phyloP scores from a whole-genome alignment of 53 echinoderm and acorn worm species.

The Astropecten irregularis region DNA sequence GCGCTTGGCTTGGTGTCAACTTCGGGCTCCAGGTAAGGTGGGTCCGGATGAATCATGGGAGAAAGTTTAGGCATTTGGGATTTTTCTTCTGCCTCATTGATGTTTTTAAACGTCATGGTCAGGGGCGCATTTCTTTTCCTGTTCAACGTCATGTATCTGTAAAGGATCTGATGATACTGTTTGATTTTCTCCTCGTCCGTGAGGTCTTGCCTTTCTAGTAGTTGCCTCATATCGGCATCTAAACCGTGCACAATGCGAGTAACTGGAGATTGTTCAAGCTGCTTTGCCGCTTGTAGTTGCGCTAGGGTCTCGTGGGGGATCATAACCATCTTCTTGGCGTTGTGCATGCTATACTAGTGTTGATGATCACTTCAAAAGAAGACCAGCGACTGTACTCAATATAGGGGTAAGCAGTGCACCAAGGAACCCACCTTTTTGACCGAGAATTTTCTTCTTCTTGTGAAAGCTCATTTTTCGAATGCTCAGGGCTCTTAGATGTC shows the following conservation, averaged over 20 bases:
- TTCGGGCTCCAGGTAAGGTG: background rate
- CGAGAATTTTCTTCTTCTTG: too few relatives aligned
- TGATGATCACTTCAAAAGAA: too few relatives aligned
- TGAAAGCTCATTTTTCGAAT: too few relatives aligned
- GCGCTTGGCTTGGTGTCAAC: too few relatives aligned
- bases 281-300: background rate
- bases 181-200: too few relatives aligned
- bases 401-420: conserved; percentile 43
- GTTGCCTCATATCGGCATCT: background rate
- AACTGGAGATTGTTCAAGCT: too few relatives aligned
- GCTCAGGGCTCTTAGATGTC: conserved; percentile 50
- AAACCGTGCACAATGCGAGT: background rate
- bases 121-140: conserved; percentile 41
- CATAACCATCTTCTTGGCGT: background rate
- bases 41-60: background rate
- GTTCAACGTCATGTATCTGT: conserved; percentile 47
- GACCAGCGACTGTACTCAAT: conserved; percentile 10
- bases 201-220: too few relatives aligned
- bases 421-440: conserved; percentile 71
- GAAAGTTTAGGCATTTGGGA: too few relatives aligned
- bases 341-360: too few relatives aligned
- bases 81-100: too few relatives aligned
- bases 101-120: conserved; percentile 8
- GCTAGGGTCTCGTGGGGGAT: background rate
- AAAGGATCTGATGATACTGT: conserved; percentile 61